Evolutionary conservation across 64 coral and sea anemone genomes (phyloP), one percentile per base, ranked within the genome.

Genomic region (Actinia equina): DNA sequence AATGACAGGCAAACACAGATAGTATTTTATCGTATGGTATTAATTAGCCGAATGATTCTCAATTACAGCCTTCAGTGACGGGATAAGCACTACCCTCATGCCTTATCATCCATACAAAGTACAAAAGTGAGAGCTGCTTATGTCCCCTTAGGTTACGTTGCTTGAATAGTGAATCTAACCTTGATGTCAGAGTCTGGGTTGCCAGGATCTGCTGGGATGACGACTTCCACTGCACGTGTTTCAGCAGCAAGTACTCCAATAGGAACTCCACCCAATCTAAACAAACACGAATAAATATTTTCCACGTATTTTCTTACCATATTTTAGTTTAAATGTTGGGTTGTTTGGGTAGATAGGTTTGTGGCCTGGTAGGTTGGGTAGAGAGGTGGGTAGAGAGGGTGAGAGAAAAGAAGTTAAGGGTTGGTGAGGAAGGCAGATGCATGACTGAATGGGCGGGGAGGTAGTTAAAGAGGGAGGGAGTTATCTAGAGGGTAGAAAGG

Each of bases 201-300:
- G 19, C 97, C 97, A 11, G 97, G 97, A 88, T 99, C 97, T 51
- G 97, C 97, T 17, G 97, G 93, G 26, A 99, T 95, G 19, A 92
- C 90, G 52, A 99, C 91, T 86, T 99, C 97, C 19, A 99, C 97
- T 26, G 97, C 88, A 59, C 97, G 88, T 58, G 97, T 99, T 81
- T 99, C 97, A 19, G 94, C 97, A 56, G 97, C 93, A 69, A 99
- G 93, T 1, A 99, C 97, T 11, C 97, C 97, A 93, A 99, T 95
- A 2, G 97, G 97, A 84, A 99, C 89, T 44, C 97, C 97, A 42
- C 97, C 97, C 57, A 99, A 45, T 25, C 93, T 95, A 53, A 71
- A 74, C 12, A 42, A 26, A 65, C 19, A 51, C 5, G 7, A 49
- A 2, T 4, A 49, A 49, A 49, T n/a, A 83, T 56, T 56, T 56